A percentile compares a stretch with the other conserved stretches of the same genome.
phyloP scores from a whole-genome alignment of 92 coral and sea anemone genomes.

The Zoanthus sociatus region DNA sequence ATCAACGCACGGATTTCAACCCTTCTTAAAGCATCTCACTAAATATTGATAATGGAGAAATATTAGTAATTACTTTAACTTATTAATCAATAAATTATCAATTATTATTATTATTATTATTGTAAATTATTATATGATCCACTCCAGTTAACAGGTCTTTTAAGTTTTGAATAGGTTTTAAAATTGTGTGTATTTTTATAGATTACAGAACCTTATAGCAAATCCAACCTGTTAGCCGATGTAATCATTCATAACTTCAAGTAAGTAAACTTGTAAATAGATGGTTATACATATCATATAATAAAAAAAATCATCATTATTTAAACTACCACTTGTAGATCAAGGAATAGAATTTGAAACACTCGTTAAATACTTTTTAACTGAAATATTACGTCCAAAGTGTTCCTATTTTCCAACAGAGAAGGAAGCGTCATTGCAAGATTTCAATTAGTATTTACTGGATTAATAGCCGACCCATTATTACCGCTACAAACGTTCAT shows the following conservation, averaged over 20 bases:
- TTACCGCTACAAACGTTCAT: background rate
- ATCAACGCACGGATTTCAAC: too few relatives aligned
- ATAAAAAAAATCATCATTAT: background rate
- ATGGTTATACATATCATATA: too few relatives aligned
- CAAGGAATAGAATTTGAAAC: background rate
- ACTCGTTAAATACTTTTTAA: too few relatives aligned
- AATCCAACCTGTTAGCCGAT: background rate
- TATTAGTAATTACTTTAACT: too few relatives aligned
- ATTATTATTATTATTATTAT: too few relatives aligned
- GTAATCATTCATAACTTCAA: background rate
- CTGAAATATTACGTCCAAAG: background rate
- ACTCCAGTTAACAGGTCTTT: too few relatives aligned
- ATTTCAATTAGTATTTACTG: background rate
- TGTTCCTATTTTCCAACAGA: background rate
- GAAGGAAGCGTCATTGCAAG: slow-evolving; percentile 21
- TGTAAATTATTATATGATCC: too few relatives aligned
- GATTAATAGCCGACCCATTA: background rate
- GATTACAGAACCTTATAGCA: background rate
- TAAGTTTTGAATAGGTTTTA: too few relatives aligned
- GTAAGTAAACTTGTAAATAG: background rate
- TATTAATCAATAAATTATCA: too few relatives aligned
- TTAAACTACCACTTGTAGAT: background rate
- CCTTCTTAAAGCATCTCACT: too few relatives aligned
- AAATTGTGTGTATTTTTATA: background rate
- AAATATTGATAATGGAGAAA: too few relatives aligned